Evolutionary conservation across 2,888 invertebrate genomes (phyloP).

Genomic region (Pandemis heparana): DNA sequence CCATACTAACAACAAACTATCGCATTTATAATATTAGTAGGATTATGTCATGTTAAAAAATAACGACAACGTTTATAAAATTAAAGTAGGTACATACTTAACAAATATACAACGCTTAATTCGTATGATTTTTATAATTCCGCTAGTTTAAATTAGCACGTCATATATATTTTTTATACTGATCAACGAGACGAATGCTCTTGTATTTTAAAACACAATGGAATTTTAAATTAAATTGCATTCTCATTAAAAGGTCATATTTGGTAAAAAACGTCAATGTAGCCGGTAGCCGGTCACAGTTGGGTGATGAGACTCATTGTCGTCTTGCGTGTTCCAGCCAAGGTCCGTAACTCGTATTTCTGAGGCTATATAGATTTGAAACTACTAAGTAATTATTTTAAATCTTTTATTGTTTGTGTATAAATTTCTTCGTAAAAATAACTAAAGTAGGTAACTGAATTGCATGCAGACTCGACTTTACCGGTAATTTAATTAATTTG

Average conservation of each 20-base stretch:
- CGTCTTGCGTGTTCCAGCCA: conserved; percentile 27
- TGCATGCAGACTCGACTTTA: too few relatives aligned
- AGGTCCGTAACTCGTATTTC: conserved; percentile 10
- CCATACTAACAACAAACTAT: too few relatives aligned
- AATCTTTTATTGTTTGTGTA: not conserved
- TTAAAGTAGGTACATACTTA: too few relatives aligned
- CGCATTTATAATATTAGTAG: too few relatives aligned
- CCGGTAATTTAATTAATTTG: not conserved
- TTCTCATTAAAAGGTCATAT: conserved; percentile 35
- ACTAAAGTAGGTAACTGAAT: not conserved
- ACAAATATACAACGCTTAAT: too few relatives aligned
- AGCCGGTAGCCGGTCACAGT: conserved; percentile 31
- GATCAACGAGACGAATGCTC: not conserved
- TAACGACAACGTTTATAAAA: too few relatives aligned
- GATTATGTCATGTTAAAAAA: too few relatives aligned
- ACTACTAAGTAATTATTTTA: not conserved
- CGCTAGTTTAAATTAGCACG: too few relatives aligned
- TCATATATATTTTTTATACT: not conserved
- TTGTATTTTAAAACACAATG: conserved; percentile 33
- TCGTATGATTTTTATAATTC: too few relatives aligned
- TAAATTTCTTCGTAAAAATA: not conserved
- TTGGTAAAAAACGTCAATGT: conserved; percentile 35
- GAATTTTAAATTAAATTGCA: conserved; percentile 27
- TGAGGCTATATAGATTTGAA: conserved; percentile 6
- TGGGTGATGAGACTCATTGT: conserved; percentile 31